phyloP scores from a whole-genome alignment of 2,797 vertebrate species.

The Gorsachius magnificus region DNA sequence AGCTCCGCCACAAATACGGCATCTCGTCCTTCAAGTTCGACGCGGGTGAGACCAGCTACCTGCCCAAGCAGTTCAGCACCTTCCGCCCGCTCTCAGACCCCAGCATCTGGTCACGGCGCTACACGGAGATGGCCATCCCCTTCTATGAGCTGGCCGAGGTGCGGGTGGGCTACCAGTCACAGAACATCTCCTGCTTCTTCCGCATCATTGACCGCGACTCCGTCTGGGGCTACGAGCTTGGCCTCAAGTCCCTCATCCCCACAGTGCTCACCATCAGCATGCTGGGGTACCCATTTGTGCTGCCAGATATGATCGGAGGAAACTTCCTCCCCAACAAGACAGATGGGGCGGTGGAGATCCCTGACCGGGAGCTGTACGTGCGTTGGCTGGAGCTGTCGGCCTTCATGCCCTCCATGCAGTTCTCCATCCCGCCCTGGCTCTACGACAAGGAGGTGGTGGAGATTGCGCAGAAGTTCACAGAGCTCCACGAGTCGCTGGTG shows the following conservation, averaged over 20 bases:
- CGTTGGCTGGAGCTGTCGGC: slow-evolving; percentile 95
- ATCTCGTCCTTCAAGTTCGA: slow-evolving; percentile 96
- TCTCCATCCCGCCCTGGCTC: slow-evolving; percentile 94
- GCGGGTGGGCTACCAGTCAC: slow-evolving; percentile 86
- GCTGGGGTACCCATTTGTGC: slow-evolving; percentile 87
- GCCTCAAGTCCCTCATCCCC: slow-evolving; percentile 94
- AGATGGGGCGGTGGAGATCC: slow-evolving; percentile 72
- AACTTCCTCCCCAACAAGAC: slow-evolving; percentile 84
- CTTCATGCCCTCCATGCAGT: slow-evolving; percentile 98
- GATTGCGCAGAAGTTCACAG: slow-evolving; percentile 89
- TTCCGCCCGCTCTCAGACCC: slow-evolving; percentile 84
- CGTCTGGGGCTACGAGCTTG: slow-evolving; percentile 94
- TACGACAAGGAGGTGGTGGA: slow-evolving; percentile 91
- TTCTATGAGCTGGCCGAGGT: slow-evolving; percentile 89
- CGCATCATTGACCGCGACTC: slow-evolving; percentile 95
- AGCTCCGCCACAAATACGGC: slow-evolving; percentile 82
- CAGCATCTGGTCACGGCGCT: slow-evolving; percentile 89
- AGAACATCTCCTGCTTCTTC: slow-evolving; percentile 98
- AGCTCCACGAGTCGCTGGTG: slow-evolving; percentile 89
- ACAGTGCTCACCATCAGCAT: slow-evolving; percentile 93
- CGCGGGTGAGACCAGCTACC: slow-evolving; percentile 91
- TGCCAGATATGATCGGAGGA: slow-evolving; percentile 72
- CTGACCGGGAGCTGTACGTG: slow-evolving; percentile 92
- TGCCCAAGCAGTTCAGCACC: slow-evolving; percentile 91
- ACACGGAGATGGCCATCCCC: slow-evolving; percentile 87